phyloP scores from a whole-genome alignment of 2,888 invertebrate genomes.

The Synergus laeviventris region DNA sequence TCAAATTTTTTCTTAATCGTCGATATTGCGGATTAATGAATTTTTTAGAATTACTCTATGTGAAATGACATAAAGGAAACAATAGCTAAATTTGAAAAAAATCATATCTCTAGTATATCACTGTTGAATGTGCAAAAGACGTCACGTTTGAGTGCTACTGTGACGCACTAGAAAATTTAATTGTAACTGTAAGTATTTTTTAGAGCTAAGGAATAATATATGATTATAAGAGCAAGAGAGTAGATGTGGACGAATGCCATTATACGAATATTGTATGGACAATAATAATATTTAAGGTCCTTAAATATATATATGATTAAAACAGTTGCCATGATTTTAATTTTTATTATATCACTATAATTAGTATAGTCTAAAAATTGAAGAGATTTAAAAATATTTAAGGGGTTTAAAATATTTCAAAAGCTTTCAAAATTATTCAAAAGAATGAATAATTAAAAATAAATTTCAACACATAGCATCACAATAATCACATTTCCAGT shows the following conservation, averaged over 20 bases:
- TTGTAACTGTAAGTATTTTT: constrained; percentile 66
- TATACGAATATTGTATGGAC: constrained; percentile 73
- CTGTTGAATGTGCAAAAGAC: constrained; percentile 59
- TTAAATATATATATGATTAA: constrained; percentile 67
- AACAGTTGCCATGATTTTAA: constrained; percentile 34
- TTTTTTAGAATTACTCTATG: constrained; percentile 1
- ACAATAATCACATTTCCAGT: too few species aligned
- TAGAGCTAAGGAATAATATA: constrained; percentile 64
- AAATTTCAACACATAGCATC: too few species aligned
- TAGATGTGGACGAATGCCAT: constrained; percentile 63
- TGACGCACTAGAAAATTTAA: constrained; percentile 61
- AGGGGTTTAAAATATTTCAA: too few species aligned
- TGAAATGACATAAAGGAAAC: constrained; percentile 16
- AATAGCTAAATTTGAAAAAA: constrained; percentile 43
- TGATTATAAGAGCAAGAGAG: constrained; percentile 52
- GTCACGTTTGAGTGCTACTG: constrained; percentile 59
- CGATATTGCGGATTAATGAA: constrained; percentile 49
- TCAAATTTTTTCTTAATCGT: constrained; percentile 6
- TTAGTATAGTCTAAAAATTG: constrained; percentile 44
- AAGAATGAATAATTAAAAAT: too few species aligned
- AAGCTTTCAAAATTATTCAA: too few species aligned
- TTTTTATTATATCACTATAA: constrained; percentile 22
- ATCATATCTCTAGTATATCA: constrained; percentile 59
- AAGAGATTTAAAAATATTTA: too few species aligned
- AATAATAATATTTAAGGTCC: constrained; percentile 74